These are phyloP conservation scores for Drosophila lacteicornis DNA, from an alignment of 1,140 invertebrate genomes.

Conservation along the genomic window DNA sequence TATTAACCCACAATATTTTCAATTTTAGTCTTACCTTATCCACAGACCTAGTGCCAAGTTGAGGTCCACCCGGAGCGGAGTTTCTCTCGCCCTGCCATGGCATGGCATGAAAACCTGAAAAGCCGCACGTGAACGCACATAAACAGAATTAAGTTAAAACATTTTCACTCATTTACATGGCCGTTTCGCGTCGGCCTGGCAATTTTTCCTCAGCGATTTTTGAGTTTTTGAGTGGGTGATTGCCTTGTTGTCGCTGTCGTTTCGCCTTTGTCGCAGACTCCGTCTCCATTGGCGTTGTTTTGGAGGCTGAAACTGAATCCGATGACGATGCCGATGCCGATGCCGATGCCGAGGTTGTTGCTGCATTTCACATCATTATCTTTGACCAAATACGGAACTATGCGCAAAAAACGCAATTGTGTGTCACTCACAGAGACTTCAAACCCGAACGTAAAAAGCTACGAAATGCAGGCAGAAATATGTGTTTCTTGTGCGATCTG, in stretches of 20 bases:
- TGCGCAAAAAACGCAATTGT: constrained; percentile 79
- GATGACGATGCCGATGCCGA: background rate
- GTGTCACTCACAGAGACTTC: constrained; percentile 77
- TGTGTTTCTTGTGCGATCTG: constrained; percentile 72
- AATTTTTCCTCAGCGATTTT: constrained; percentile 73
- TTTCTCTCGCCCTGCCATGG: constrained; percentile 39
- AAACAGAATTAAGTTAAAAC: constrained; percentile 71
- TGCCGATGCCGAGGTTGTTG: constrained; percentile 27
- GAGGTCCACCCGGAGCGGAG: background rate
- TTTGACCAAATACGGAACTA: constrained; percentile 83
- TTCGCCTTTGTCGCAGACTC: constrained; percentile 18
- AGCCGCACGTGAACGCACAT: constrained; percentile 42
- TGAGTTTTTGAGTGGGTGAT: constrained; percentile 74
- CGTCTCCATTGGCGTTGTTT: constrained; percentile 6
- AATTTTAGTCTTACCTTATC: too few species aligned
- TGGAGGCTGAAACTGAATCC: constrained; percentile 15
- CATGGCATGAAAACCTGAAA: background rate
- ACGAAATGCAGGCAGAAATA: constrained; percentile 56
- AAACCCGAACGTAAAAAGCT: constrained; percentile 45
- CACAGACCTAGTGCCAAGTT: background rate
- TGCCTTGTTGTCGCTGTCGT: constrained; percentile 50
- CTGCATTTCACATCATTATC: constrained; percentile 82
- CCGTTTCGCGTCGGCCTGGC: constrained; percentile 25
- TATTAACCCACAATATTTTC: too few species aligned
- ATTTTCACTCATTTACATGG: constrained; percentile 83